Evolutionary conservation across 2,113 vertebrate species (phyloP).

Genomic region (Myocastor coypus): DNA sequence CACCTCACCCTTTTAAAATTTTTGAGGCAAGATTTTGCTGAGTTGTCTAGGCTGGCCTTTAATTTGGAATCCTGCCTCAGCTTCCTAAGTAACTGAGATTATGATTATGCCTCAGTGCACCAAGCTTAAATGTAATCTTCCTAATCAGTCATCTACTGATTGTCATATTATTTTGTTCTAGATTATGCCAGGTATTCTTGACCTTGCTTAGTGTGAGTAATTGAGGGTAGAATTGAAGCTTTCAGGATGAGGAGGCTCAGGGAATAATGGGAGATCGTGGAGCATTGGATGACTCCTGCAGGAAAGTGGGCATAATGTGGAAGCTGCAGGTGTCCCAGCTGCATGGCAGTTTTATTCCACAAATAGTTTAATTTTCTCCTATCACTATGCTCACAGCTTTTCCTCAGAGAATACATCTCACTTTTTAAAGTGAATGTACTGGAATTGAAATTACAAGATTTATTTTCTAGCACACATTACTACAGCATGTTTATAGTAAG

Average conservation of each 20-base stretch:
- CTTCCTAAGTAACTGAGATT: neutral
- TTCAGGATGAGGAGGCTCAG: neutral
- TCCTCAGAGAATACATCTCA: neutral
- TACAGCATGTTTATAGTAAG: constrained; percentile 44
- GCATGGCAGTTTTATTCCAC: neutral
- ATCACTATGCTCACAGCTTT: neutral
- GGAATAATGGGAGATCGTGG: neutral
- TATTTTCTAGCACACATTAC: constrained; percentile 43
- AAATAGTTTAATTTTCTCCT: neutral
- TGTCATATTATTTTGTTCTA: neutral
- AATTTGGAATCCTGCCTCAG: neutral
- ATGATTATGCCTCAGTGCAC: neutral
- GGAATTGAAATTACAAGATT: constrained; percentile 49
- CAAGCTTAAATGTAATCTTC: neutral
- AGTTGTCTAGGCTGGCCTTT: neutral
- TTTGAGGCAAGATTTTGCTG: neutral
- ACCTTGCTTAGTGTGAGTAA: neutral
- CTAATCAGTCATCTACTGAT: neutral
- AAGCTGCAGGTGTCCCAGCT: neutral
- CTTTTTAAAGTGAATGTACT: constrained; percentile 46
- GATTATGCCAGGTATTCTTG: neutral
- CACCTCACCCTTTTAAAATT: neutral
- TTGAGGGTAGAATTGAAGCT: neutral
- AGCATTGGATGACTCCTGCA: neutral
- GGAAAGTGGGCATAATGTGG: neutral